Evolutionary conservation across 2,797 vertebrate genomes (phyloP), one percentile per base, ranked within the genome.

Genomic region (Sebastes oblongus): DNA sequence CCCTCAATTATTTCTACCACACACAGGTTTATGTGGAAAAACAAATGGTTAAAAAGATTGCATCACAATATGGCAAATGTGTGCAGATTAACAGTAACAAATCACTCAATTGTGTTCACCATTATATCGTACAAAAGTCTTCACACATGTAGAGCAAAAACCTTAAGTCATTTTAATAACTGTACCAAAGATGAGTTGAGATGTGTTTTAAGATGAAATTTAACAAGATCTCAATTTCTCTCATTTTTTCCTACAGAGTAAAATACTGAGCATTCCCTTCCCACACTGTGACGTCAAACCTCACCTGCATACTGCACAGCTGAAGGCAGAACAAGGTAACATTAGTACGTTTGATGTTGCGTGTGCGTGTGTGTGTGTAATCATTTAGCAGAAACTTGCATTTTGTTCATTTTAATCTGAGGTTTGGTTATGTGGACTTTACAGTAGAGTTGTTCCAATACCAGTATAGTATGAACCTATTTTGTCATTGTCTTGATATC

Each of bases 281-380:
- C 75, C 42, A 60, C 34, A 52, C 72, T 24, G 84, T 80, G 78
- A 39, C 79, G 7, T 70, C 84, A 27, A 2, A 80, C 59, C 61
- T 54, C 69, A 59, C 66, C 86, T 71, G 67, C 74, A 75, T 55
- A 72, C 83, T 59, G 61, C 85, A 66, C 72, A 72, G 59, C 88
- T 86, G 42, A 71, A 56, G 64, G 77, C 60, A 69, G 70, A 68
- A 75, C 68, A 72, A 83, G 83, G 88, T 92, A 62, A 58, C 39
- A 8, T 27, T 25, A 42, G 66, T 16, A 27, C 20, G 4, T 10
- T 54, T 54, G 50, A 11, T 54, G 50, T 11, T 54, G 50, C 7
- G 20, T 8, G 30, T 8, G 60, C 6, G 7, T 8, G 11, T 50
- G 18, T 4, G 30, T 34, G 60, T 62, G 20, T 62, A 3, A 32